Percentiles rank a stretch among this genome's conserved stretches.
phyloP scores from a whole-genome alignment of 2,113 vertebrate genomes.

The Oreocharis arfaki region DNA sequence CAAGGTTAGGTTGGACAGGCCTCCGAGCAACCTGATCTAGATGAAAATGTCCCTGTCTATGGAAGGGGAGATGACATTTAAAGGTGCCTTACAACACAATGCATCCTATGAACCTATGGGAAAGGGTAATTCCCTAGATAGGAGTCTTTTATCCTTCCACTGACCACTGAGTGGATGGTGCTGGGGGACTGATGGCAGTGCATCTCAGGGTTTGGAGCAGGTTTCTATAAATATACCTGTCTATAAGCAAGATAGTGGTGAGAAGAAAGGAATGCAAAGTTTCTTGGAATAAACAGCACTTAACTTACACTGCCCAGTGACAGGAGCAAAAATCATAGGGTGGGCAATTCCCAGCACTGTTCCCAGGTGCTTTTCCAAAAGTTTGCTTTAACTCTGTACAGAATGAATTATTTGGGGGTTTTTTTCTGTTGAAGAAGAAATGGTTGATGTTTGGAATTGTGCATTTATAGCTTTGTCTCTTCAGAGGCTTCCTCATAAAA shows the following conservation, averaged over 20 bases:
- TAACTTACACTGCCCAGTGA: neutral
- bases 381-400: neutral
- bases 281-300: neutral
- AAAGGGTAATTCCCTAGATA: neutral
- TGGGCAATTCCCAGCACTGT: neutral
- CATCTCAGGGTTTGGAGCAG: neutral
- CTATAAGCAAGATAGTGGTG: neutral
- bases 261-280: neutral
- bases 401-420: neutral
- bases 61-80: fast-evolving
- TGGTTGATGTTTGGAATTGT: neutral
- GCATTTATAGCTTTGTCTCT: neutral
- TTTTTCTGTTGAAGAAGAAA: neutral
- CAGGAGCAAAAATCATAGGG: neutral
- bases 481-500: neutral
- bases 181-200: neutral
- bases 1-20: neutral
- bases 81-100: neutral
- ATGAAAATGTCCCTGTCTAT: neutral
- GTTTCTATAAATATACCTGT: neutral
- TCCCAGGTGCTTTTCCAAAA: neutral
- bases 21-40: neutral
- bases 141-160: neutral
- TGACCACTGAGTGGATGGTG: neutral
- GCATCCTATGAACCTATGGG: neutral